phyloP scores from a whole-genome alignment of 1,140 invertebrate species.

The Leptonema lineaticorne region DNA sequence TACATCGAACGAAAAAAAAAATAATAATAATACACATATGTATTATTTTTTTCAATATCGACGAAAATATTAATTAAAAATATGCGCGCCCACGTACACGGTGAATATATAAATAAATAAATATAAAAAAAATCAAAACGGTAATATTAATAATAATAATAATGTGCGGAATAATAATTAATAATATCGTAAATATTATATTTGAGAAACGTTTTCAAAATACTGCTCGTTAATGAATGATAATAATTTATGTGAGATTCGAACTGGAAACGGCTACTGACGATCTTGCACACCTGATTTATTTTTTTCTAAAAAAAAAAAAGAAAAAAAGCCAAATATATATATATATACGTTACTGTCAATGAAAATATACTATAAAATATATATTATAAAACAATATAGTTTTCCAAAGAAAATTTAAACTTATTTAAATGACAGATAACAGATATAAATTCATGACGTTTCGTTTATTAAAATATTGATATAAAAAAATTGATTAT shows the following conservation, averaged over 20 bases:
- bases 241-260: slow-evolving; percentile 10
- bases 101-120: no score
- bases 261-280: background rate
- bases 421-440: no score
- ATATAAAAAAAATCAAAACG: background rate
- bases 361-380: no score
- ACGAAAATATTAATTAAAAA: background rate
- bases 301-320: background rate
- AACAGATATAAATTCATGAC: background rate
- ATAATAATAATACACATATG: background rate
- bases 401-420: no score
- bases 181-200: slow-evolving; percentile 12
- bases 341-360: no score
- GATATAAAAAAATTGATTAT: no score
- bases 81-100: background rate
- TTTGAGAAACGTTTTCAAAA: slow-evolving; percentile 10
- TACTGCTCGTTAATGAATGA: background rate
- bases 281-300: slow-evolving; percentile 3
- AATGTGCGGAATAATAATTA: slow-evolving; percentile 4
- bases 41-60: background rate
- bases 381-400: no score
- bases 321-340: background rate
- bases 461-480: background rate
- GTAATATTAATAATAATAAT: background rate
- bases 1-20: background rate